A percentile compares a stretch with the other conserved stretches of the same genome.
Evolutionary conservation across 37 sponge, comb jelly and placozoan genomes (phyloP).

Genomic region (Tethya wilhelma): DNA sequence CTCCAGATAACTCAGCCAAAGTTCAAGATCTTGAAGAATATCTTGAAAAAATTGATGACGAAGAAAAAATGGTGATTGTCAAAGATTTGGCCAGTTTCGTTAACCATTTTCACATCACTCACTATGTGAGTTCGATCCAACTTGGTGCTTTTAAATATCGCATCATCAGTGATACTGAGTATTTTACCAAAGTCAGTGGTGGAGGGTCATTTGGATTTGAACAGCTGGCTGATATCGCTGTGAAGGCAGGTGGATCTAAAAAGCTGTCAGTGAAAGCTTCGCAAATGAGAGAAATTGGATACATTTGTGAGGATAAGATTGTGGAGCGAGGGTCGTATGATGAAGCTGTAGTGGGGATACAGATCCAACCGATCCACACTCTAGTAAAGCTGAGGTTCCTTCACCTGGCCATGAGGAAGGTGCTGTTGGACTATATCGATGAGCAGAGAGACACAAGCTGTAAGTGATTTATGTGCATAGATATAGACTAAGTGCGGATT

Average conservation of each 20-base stretch:
- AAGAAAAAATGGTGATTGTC: neutral
- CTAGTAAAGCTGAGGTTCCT: conserved; percentile 27
- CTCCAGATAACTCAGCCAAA: too few species aligned
- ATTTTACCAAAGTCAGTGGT: too few species aligned
- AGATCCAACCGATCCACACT: conserved; percentile 28
- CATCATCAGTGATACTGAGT: conserved; percentile 47
- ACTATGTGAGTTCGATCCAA: conserved; percentile 54
- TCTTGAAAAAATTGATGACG: too few species aligned
- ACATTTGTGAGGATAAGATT: neutral
- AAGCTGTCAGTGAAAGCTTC: neutral
- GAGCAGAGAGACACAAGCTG: conserved; percentile 45
- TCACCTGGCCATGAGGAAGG: conserved; percentile 15
- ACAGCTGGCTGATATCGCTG: neutral
- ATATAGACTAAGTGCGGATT: too few species aligned
- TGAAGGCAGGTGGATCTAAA: neutral
- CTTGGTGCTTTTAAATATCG: conserved; percentile 51
- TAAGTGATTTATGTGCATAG: conserved; percentile 24
- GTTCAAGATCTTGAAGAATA: neutral
- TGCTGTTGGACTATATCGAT: conserved; percentile 31
- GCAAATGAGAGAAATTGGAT: conserved; percentile 6
- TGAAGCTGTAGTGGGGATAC: conserved; percentile 49
- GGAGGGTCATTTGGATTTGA: neutral
- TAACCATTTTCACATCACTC: conserved; percentile 37
- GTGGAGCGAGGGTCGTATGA: conserved; percentile 44
- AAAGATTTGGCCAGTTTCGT: conserved; percentile 11